These are phyloP conservation scores for Actinostola sp. DNA, from an alignment of 92 coral and sea anemone species.

Conservation along the genomic window DNA sequence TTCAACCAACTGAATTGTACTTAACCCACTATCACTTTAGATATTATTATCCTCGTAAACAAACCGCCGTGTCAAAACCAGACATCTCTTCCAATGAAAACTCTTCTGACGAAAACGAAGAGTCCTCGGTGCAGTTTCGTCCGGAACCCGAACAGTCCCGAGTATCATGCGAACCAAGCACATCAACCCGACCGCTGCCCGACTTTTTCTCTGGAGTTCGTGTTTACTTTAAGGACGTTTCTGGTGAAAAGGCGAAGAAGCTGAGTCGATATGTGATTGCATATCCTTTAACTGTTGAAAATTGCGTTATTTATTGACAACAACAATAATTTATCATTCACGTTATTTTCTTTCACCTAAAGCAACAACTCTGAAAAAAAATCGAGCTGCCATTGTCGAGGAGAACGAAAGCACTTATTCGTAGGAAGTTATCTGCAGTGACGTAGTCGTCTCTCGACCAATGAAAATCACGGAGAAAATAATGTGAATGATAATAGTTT, in stretches of 20 bases:
- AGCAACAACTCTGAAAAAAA: too few species aligned
- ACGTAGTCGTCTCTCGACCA: too few species aligned
- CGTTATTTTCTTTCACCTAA: too few species aligned
- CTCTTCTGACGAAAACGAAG: conserved; percentile 25
- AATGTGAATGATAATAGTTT: too few species aligned
- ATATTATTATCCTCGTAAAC: conserved; percentile 74
- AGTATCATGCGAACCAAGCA: neutral
- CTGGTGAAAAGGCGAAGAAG: conserved; percentile 53
- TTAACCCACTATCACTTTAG: too few species aligned
- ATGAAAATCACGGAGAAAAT: too few species aligned
- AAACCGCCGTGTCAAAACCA: conserved; percentile 2
- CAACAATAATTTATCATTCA: neutral
- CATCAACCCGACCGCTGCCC: conserved; percentile 40
- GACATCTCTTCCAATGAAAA: conserved; percentile 13
- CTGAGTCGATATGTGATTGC: conserved; percentile 80
- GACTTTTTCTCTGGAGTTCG: conserved; percentile 77
- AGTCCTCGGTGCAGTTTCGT: neutral
- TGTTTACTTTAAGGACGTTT: conserved; percentile 58
- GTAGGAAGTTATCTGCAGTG: neutral
- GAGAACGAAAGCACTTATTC: too few species aligned
- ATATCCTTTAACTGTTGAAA: conserved; percentile 65
- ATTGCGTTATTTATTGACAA: neutral
- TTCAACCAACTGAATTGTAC: too few species aligned
- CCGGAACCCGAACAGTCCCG: conserved; percentile 4
- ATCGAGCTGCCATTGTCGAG: too few species aligned